Evolutionary conservation across 2,888 invertebrate species (phyloP).

Genomic region (Anticlea derivata): DNA sequence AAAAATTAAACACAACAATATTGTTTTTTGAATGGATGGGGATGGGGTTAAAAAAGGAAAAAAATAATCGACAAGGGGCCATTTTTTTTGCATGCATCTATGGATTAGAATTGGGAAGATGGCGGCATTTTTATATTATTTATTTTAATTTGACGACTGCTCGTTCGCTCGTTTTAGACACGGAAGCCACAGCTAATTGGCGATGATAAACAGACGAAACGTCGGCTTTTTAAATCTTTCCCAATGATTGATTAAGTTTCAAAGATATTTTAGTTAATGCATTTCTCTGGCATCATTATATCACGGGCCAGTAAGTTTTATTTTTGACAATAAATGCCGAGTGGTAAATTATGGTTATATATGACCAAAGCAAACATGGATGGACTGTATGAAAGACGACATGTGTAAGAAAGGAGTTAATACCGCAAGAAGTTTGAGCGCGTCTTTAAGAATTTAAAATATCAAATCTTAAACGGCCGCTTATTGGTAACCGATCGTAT

Average conservation of each 20-base stretch:
- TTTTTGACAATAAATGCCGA: conserved; percentile 19
- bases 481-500: conserved; percentile 45
- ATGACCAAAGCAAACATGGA: too few species aligned
- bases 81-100: too few species aligned
- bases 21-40: too few species aligned
- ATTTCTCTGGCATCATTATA: conserved; percentile 30
- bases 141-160: conserved; percentile 40
- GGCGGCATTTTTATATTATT: conserved; percentile 23
- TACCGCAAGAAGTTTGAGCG: conserved; percentile 15
- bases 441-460: not conserved
- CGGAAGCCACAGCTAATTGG: conserved; percentile 71
- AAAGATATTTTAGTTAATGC: conserved; percentile 32
- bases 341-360: conserved; percentile 10
- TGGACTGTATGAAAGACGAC: too few species aligned
- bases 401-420: too few species aligned
- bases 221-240: conserved; percentile 45
- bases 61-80: too few species aligned
- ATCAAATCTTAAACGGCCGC: too few species aligned
- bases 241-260: conserved; percentile 35
- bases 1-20: too few species aligned
- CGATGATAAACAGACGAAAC: conserved; percentile 61
- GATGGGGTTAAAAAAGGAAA: too few species aligned
- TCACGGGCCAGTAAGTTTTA: conserved; percentile 24
- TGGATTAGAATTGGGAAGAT: too few species aligned
- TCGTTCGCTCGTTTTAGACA: conserved; percentile 52